phyloP scores from a whole-genome alignment of 2,888 invertebrate species.

The Acleris literana region DNA sequence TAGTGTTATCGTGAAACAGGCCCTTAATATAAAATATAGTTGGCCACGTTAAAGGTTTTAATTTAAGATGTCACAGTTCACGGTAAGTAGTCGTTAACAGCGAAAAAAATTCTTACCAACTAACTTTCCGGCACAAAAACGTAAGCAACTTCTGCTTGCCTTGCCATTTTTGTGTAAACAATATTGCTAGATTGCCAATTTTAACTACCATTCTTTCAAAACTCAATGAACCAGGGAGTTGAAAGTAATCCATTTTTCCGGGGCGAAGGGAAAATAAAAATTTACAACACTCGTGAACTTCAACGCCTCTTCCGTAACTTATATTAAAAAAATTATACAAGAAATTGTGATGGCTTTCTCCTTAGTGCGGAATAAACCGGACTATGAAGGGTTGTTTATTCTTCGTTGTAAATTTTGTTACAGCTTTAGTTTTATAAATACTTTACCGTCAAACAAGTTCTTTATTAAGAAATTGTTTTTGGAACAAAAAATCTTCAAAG shows the following conservation, averaged over 20 bases:
- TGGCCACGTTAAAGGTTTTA: too few species aligned
- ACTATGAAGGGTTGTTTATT: constrained; percentile 33
- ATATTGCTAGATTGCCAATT: constrained; percentile 28
- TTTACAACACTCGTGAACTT: constrained; percentile 54
- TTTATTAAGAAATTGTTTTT: background rate
- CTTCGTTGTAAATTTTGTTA: constrained; percentile 45
- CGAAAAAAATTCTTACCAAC: background rate
- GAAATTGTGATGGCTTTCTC: constrained; percentile 50
- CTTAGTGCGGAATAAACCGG: constrained; percentile 34
- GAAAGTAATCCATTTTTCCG: constrained; percentile 48
- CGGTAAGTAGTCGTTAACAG: too few species aligned
- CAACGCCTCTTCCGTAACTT: constrained; percentile 53
- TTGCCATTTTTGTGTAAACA: constrained; percentile 12
- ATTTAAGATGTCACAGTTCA: too few species aligned
- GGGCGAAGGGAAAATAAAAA: constrained; percentile 45
- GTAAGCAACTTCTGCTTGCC: background rate
- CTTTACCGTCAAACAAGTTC: constrained; percentile 14
- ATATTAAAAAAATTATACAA: constrained; percentile 59
- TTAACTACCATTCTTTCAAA: constrained; percentile 44
- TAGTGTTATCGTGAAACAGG: too few species aligned
- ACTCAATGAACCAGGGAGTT: constrained; percentile 46
- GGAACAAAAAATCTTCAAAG: background rate
- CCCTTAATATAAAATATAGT: too few species aligned
- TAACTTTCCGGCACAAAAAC: constrained; percentile 1
- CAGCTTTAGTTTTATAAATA: constrained; percentile 14